These are phyloP conservation scores for Cyclina sinensis DNA, from an alignment of 1,140 invertebrate genomes.

Conservation along the genomic window DNA sequence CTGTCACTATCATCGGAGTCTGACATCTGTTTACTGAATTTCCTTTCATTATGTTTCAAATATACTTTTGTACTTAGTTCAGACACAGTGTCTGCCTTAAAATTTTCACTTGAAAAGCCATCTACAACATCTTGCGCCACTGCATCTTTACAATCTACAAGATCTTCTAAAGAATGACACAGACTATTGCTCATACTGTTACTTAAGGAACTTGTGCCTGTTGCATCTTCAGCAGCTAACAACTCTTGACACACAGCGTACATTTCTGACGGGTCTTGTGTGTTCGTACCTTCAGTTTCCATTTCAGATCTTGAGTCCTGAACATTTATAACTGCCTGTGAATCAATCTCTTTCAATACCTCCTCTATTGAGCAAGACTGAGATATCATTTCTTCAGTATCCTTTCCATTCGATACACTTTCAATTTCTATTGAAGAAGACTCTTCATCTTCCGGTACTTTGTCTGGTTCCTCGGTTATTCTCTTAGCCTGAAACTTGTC, in stretches of 20 bases:
- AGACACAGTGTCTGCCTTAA: not conserved
- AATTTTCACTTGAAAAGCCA: not conserved
- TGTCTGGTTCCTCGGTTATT: not conserved
- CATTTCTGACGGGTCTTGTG: not conserved
- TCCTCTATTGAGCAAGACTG: not conserved
- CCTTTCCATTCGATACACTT: not conserved
- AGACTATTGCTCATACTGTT: not conserved
- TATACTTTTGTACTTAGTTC: not conserved
- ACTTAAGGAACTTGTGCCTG: not conserved
- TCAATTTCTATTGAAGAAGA: not conserved
- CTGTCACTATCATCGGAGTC: conserved; percentile 42
- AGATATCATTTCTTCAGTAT: not conserved
- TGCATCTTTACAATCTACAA: not conserved
- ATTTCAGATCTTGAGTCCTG: not conserved
- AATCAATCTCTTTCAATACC: conserved; percentile 23
- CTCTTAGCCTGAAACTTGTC: not conserved
- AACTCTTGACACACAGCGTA: conserved; percentile 58
- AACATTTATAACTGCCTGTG: conserved; percentile 9
- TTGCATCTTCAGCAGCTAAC: not conserved
- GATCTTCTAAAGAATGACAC: conserved; percentile 50
- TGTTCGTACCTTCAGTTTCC: not conserved
- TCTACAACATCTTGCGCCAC: not conserved
- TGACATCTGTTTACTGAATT: conserved; percentile 27
- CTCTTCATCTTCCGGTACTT: not conserved
- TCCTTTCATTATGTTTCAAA: not conserved